Evolutionary conservation across 2,113 vertebrate species (phyloP).

Genomic region (Thunnus maccoyii): DNA sequence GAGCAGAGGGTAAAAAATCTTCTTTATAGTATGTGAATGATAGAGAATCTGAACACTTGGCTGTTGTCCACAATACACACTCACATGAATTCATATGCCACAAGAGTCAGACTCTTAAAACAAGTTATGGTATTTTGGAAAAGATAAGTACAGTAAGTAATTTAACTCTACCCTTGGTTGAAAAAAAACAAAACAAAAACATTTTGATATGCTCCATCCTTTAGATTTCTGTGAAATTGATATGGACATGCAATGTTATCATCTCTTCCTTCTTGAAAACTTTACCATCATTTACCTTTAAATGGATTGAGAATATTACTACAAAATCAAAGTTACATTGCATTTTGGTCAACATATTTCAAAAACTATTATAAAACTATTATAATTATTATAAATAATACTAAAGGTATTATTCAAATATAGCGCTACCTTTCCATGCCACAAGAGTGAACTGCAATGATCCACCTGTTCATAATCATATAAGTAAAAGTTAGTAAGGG

Average conservation of each 20-base stretch:
- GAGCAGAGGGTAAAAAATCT: not conserved
- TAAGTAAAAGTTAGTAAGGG: no score
- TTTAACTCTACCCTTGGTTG: no score
- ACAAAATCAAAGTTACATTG: not conserved
- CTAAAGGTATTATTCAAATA: no score
- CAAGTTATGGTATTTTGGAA: not conserved
- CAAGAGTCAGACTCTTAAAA: no score
- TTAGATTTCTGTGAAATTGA: not conserved
- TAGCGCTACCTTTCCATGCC: not conserved
- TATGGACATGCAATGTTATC: not conserved
- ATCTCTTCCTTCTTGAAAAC: not conserved
- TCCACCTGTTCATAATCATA: no score
- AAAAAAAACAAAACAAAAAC: not conserved
- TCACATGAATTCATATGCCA: no score
- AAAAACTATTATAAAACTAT: no score
- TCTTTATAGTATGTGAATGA: not conserved
- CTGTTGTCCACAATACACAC: not conserved
- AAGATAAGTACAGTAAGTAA: not conserved
- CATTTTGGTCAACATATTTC: not conserved
- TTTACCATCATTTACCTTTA: conserved; percentile 3
- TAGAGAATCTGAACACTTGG: no score
- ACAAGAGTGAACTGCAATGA: not conserved
- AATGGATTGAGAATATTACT: not conserved
- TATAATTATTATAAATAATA: no score
- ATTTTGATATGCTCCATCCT: not conserved